Base-by-base conservation (phyloP, 2,113 vertebrate species). In the Scolopax mira region DNA sequence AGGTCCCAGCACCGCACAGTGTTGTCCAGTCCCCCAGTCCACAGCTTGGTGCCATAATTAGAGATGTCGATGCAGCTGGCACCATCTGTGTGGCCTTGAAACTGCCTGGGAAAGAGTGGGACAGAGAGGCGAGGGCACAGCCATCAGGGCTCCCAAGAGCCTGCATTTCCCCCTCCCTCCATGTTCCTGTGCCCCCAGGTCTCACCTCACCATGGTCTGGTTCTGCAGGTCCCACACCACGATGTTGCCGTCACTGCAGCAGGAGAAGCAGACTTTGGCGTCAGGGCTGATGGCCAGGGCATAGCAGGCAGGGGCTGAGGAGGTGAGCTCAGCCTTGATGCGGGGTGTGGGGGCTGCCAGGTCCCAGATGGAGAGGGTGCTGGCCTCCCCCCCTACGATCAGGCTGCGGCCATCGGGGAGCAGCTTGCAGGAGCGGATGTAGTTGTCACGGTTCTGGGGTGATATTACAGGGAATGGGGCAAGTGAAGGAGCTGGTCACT, bases 221-320 rank as follows among this genome's bases (percentile, higher is more conserved):
- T 98, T 98, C 96, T 98, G 98, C 81, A 98, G 97, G 94, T 99
- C 98, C 98, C 98, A 99, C 65, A 99, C 98, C 23, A 98, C 98
- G 39, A 98, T 99, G 97, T 98, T 99, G 62, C 98, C 98, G 6
- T 98, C 98, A 7, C 98, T 98, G 98, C 98, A 99, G 98, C 98
- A 99, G 89, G 98, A 99, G 96, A 99, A 99, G 98, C 98, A 98
- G 93, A 99, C 98, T 89, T 98, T 99, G 97, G 98, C 98, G 44
- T 99, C 98, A 0, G 98, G 98, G 90, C 98, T 99, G 97, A 99
- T 98, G 96, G 98, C 98, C 96, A 98, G 97, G 30, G 98, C 98
- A 8, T 99, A 99, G 97, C 98, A 99, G 91, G 98, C 98, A 0
- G 98, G 98, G 12, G 98, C 98, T 0, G 98, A 98, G 31, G 98